phyloP scores from a whole-genome alignment of 2,888 invertebrate species.

The Hartigia nigra region DNA sequence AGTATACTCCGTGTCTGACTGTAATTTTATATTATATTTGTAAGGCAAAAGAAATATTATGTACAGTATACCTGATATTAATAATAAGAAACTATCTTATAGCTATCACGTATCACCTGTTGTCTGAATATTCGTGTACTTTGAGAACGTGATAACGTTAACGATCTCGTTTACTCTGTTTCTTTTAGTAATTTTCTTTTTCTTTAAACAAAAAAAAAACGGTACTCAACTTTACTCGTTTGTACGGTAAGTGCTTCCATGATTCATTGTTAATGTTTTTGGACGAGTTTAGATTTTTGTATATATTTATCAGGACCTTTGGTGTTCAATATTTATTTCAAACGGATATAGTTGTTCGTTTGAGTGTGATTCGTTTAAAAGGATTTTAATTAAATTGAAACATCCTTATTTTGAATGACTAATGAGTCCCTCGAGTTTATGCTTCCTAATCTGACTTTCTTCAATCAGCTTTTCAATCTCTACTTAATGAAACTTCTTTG shows the following conservation, averaged over 20 bases:
- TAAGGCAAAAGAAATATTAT: constrained; percentile 62
- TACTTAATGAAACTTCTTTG: neutral
- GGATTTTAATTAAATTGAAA: neutral
- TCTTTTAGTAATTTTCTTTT: neutral
- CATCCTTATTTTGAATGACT: neutral
- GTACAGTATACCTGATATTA: constrained; percentile 64
- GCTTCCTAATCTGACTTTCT: neutral
- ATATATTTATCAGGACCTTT: neutral
- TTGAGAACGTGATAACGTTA: neutral
- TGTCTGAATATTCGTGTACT: neutral
- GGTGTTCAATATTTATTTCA: neutral
- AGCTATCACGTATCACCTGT: constrained; percentile 17
- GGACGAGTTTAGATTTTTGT: neutral
- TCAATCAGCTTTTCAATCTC: neutral
- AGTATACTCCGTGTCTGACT: constrained; percentile 61
- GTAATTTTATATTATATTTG: constrained; percentile 65
- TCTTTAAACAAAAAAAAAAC: too few species aligned
- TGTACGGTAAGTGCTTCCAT: neutral
- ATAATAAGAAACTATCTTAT: constrained; percentile 62
- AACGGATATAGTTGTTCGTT: neutral
- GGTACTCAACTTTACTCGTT: neutral
- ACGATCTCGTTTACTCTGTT: neutral
- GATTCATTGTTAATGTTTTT: neutral
- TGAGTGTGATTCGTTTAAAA: neutral
- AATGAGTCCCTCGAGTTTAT: neutral